Conservation (phyloP, 2,113 vertebrate species). For the Psittacara wagleri region DNA sequence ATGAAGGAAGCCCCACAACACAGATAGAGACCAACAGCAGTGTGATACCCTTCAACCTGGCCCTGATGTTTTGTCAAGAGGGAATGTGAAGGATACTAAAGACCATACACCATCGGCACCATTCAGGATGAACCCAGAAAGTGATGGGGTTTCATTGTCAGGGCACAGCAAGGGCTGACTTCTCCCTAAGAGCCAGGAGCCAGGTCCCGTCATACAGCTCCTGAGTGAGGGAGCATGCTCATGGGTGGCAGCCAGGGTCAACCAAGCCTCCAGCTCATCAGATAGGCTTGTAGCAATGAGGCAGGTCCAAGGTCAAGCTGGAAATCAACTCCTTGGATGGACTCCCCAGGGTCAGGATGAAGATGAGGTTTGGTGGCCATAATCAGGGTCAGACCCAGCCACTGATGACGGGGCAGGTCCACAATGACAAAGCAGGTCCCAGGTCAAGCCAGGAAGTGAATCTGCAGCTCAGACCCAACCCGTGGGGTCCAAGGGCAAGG, state of each 20-base stretch:
- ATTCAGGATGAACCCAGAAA: background rate
- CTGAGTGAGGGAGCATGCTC: background rate
- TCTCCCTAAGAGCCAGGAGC: background rate
- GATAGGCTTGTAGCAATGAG: background rate
- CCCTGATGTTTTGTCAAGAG: background rate
- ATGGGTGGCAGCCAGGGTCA: background rate
- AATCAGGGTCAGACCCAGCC: background rate
- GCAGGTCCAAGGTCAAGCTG: background rate
- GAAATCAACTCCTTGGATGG: background rate
- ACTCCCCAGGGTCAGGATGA: background rate
- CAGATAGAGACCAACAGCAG: background rate
- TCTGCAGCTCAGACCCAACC: background rate
- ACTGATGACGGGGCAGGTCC: background rate
- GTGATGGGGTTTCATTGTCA: background rate
- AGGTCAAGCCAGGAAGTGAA: background rate
- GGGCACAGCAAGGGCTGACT: background rate
- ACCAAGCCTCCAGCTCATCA: background rate
- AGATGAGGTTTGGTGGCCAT: background rate
- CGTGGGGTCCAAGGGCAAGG: background rate
- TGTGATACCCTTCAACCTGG: background rate
- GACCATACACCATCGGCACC: accelerated
- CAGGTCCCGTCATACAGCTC: background rate
- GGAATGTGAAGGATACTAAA: background rate
- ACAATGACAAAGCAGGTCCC: background rate
- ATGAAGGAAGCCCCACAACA: background rate